phyloP scores from a whole-genome alignment of 2,888 invertebrate species.

The Drosophila vallismaia region DNA sequence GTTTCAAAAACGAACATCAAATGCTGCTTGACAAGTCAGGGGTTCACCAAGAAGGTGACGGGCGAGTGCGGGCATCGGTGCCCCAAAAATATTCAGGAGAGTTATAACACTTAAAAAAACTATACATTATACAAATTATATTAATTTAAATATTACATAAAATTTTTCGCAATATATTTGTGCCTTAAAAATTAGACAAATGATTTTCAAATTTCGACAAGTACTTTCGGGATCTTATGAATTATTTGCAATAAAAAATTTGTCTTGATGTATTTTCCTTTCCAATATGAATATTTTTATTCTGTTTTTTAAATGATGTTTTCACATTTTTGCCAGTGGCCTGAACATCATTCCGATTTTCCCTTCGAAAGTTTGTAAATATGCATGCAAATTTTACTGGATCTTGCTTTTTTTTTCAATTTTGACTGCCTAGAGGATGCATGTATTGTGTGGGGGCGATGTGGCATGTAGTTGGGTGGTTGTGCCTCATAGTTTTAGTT shows the following conservation, averaged over 20 bases:
- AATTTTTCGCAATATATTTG: no score
- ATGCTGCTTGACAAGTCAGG: constrained; percentile 58
- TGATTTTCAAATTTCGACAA: no score
- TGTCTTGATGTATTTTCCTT: not conserved
- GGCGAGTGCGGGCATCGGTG: not conserved
- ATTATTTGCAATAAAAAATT: no score
- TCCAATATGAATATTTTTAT: not conserved
- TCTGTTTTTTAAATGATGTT: not conserved
- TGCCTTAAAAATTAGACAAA: no score
- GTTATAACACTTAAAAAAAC: constrained; percentile 1
- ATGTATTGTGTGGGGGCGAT: not conserved
- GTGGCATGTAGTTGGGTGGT: constrained; percentile 10
- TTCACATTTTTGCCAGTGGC: constrained; percentile 6
- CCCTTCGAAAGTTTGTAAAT: constrained; percentile 70
- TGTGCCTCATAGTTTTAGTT: constrained; percentile 65
- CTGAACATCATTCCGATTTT: constrained; percentile 50
- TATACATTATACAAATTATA: no score
- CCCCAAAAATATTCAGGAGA: not conserved
- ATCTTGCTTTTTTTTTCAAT: constrained; percentile 64
- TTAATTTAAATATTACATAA: no score
- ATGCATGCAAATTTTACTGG: constrained; percentile 75
- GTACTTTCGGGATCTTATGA: no score
- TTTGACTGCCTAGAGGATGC: constrained; percentile 55
- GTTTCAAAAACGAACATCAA: constrained; percentile 79
- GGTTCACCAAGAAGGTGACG: constrained; percentile 1